Evolutionary conservation across 2,888 invertebrate species (phyloP).

Genomic region (Pimpla rufipes): DNA sequence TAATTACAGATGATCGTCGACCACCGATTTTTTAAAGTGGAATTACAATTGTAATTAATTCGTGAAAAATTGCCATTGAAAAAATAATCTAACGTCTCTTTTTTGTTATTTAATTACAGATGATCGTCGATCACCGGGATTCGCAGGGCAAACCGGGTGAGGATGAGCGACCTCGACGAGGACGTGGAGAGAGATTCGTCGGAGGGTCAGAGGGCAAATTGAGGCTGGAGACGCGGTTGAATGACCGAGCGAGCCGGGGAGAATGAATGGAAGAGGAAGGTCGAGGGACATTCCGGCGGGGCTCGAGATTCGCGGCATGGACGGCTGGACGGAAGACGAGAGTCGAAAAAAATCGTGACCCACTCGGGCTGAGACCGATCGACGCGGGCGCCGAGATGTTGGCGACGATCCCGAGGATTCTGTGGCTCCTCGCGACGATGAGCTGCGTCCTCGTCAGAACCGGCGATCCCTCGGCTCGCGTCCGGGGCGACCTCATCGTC

Average conservation of each 20-base stretch:
- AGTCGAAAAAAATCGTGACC: slow-evolving; percentile 58
- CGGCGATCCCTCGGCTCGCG: slow-evolving; percentile 75
- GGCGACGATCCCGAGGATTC: slow-evolving; percentile 39
- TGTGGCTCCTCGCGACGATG: slow-evolving; percentile 58
- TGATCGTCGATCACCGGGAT: not conserved
- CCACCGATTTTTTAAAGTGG: too few species aligned
- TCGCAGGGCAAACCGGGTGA: not conserved
- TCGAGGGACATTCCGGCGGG: slow-evolving; percentile 3
- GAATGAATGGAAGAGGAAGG: slow-evolving; percentile 38
- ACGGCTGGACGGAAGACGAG: slow-evolving; percentile 37
- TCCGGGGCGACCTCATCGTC: slow-evolving; percentile 77
- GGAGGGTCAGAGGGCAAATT: not conserved
- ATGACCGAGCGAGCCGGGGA: not conserved
- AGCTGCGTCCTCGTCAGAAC: slow-evolving; percentile 53
- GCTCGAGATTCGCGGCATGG: not conserved
- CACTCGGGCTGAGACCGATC: not conserved
- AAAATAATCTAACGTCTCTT: too few species aligned
- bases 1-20: too few species aligned
- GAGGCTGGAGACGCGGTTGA: not conserved
- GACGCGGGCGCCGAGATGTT: slow-evolving; percentile 33
- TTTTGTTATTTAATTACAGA: not conserved
- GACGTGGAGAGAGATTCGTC: not conserved
- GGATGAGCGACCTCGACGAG: not conserved
- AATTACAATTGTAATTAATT: not conserved
- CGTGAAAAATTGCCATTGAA: not conserved